Conservation (phyloP, 2,888 invertebrate species). For the Conomelus anceps region DNA sequence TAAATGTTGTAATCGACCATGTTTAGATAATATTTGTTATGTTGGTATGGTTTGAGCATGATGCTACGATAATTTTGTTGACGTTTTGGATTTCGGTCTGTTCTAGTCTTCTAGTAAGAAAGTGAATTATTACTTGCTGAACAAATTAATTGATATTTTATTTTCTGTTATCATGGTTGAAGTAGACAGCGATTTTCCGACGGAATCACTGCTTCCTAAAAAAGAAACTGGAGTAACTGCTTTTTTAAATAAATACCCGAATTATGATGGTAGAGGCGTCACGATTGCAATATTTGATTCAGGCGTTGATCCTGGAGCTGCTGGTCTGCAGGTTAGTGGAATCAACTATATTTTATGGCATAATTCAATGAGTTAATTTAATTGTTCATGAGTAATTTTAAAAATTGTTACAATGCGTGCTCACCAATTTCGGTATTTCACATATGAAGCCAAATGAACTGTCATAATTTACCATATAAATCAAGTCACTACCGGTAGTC, state of each 20-base stretch:
- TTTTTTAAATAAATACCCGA: constrained; percentile 81
- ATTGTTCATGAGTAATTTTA: not conserved
- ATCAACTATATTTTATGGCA: not conserved
- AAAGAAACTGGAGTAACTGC: constrained; percentile 86
- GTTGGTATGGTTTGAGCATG: not conserved
- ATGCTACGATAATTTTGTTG: not conserved
- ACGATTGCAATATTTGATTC: constrained; percentile 95
- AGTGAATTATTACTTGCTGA: not conserved
- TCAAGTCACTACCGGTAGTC: too few relatives aligned
- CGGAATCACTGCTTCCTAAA: constrained; percentile 83
- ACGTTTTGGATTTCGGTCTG: not conserved
- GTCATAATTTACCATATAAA: too few relatives aligned
- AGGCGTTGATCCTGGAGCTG: constrained; percentile 93
- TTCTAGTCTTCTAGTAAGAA: not conserved
- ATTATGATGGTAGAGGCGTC: constrained; percentile 85
- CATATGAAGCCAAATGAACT: too few relatives aligned
- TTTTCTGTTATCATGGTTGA: constrained; percentile 10
- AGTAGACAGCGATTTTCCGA: constrained; percentile 57
- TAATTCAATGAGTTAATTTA: constrained; percentile 23
- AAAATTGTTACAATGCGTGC: not conserved
- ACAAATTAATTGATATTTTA: not conserved
- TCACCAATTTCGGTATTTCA: not conserved
- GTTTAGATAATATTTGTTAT: not conserved
- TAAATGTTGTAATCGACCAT: not conserved
- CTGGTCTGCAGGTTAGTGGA: constrained; percentile 75